Percentiles rank a stretch among this genome's conserved stretches.
These are phyloP conservation scores for Polyergus mexicanus DNA, from an alignment of 1,140 invertebrate species.

Conservation along the genomic window DNA sequence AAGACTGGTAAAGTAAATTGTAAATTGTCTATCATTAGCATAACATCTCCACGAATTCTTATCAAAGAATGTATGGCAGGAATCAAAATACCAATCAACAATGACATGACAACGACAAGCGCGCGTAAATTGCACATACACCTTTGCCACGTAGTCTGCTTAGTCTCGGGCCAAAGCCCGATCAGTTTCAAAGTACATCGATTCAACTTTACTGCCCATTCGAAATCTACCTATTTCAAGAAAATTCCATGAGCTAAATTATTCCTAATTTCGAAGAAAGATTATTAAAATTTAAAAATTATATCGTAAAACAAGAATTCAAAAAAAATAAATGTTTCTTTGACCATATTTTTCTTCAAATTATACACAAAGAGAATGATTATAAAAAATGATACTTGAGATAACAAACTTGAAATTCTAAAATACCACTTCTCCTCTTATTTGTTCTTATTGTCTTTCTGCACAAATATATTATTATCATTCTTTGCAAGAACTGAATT, in stretches of 20 bases:
- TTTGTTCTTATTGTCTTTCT: too few relatives aligned
- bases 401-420: too few relatives aligned
- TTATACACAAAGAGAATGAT: too few relatives aligned
- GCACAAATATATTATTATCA: too few relatives aligned
- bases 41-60: neutral
- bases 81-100: neutral
- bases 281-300: too few relatives aligned
- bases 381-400: too few relatives aligned
- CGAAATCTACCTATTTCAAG: neutral
- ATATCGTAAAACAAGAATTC: too few relatives aligned
- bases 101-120: neutral
- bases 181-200: neutral
- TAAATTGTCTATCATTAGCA: constrained; percentile 27
- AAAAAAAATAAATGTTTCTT: too few relatives aligned
- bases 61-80: constrained; percentile 8
- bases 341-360: too few relatives aligned
- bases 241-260: neutral
- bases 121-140: neutral
- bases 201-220: constrained; percentile 29
- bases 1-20: constrained; percentile 2
- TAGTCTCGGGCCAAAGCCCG: neutral
- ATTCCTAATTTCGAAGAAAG: too few relatives aligned
- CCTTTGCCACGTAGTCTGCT: neutral
- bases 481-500: too few relatives aligned
- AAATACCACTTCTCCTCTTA: too few relatives aligned